phyloP scores from a whole-genome alignment of 2,888 invertebrate species.

The Drosophila robusta region DNA sequence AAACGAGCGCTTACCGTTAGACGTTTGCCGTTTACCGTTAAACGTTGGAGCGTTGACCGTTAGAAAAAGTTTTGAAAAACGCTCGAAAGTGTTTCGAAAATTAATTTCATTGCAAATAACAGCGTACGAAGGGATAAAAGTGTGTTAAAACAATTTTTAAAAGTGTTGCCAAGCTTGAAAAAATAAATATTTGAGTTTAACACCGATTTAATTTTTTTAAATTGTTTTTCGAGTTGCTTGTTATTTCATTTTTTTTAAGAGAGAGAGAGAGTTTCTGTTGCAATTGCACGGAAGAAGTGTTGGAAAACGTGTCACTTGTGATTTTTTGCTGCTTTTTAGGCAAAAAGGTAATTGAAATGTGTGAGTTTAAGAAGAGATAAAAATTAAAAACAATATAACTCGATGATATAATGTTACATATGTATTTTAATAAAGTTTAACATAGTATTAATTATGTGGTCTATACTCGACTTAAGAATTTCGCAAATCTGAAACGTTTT shows the following conservation, averaged over 20 bases:
- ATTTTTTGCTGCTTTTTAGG: constrained; percentile 2
- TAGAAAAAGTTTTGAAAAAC: constrained; percentile 35
- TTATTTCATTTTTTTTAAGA: constrained; percentile 12
- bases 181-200: constrained; percentile 11
- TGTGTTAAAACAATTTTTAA: constrained; percentile 23
- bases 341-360: constrained; percentile 41
- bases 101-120: neutral
- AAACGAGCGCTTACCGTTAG: constrained; percentile 35
- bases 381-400: neutral
- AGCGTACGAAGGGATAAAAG: constrained; percentile 2
- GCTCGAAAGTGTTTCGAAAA: constrained; percentile 7
- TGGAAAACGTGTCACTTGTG: constrained; percentile 13
- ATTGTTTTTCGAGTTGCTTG: constrained; percentile 31
- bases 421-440: no score
- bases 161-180: constrained; percentile 19
- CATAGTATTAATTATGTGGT: neutral
- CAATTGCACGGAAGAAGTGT: constrained; percentile 21
- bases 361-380: neutral
- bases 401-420: no score
- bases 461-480: neutral
- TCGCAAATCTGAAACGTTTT: neutral
- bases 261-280: constrained; percentile 1
- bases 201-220: constrained; percentile 23
- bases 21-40: constrained; percentile 30
- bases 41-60: constrained; percentile 24